Evolutionary conservation across 2,113 vertebrate species (phyloP).

Genomic region (Burhinus oedicnemus): DNA sequence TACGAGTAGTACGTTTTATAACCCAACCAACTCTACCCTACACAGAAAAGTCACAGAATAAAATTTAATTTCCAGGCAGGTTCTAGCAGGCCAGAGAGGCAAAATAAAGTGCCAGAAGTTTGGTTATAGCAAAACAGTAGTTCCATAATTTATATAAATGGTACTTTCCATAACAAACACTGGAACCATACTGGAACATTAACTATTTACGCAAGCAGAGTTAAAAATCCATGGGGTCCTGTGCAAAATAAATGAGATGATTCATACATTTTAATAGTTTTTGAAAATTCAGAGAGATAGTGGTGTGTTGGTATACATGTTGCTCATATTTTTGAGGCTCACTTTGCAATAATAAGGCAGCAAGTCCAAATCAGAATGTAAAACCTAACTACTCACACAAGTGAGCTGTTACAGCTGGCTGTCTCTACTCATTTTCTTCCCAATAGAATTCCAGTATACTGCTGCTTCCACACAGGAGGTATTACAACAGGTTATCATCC

Average conservation of each 20-base stretch:
- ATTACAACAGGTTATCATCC: neutral
- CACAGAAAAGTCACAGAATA: neutral
- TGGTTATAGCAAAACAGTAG: slow-evolving; percentile 26
- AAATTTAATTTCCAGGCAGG: slow-evolving; percentile 41
- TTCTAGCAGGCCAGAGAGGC: slow-evolving; percentile 38
- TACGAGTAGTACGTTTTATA: neutral
- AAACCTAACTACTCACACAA: neutral
- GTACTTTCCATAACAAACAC: slow-evolving; percentile 50
- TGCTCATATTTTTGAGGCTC: neutral
- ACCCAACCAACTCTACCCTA: neutral
- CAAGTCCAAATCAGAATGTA: neutral
- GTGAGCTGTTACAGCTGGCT: neutral
- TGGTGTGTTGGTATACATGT: neutral
- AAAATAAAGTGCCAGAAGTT: slow-evolving; percentile 24
- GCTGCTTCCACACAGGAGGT: neutral
- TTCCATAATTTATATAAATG: slow-evolving; percentile 22
- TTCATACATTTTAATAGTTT: neutral
- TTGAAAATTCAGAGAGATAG: neutral
- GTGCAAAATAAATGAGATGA: neutral
- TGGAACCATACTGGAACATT: neutral
- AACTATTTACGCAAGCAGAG: neutral
- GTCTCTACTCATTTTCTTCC: neutral
- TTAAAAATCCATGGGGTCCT: neutral
- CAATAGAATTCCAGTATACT: neutral
- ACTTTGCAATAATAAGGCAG: neutral